Conservation (phyloP, 1,140 invertebrate genomes). For the Bemisia tabaci region DNA sequence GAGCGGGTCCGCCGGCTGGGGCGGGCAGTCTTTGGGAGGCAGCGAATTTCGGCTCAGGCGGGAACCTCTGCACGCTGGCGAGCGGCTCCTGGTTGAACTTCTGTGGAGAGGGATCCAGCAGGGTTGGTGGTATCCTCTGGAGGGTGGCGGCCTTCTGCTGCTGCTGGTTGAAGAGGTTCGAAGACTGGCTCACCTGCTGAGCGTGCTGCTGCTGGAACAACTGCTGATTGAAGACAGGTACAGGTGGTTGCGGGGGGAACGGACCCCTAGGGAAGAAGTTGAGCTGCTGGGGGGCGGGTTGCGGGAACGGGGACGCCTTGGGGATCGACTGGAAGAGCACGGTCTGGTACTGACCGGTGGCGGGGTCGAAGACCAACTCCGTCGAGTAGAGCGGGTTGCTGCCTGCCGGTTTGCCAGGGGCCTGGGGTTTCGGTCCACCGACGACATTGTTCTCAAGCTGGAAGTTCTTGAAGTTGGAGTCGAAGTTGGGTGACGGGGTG, state of each 20-base stretch:
- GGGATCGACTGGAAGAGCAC: constrained; percentile 61
- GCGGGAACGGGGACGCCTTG: constrained; percentile 28
- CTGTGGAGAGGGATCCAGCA: constrained; percentile 16
- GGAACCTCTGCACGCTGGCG: constrained; percentile 10
- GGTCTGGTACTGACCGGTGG: constrained; percentile 64
- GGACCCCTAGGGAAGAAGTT: constrained; percentile 14
- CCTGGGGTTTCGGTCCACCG: constrained; percentile 9
- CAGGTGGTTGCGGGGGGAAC: constrained; percentile 6
- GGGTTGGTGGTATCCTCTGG: constrained; percentile 8
- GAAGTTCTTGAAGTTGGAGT: constrained; percentile 59
- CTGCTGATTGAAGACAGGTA: constrained; percentile 38
- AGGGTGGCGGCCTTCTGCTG: constrained; percentile 32
- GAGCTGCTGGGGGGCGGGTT: constrained; percentile 24
- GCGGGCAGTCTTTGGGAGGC: constrained; percentile 8
- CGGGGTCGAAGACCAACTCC: constrained; percentile 58
- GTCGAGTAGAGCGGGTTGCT: constrained; percentile 49
- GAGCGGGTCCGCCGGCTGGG: neutral
- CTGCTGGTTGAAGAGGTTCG: constrained; percentile 56
- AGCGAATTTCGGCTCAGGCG: constrained; percentile 7
- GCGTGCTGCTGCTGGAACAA: constrained; percentile 53
- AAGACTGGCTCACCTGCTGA: constrained; percentile 46
- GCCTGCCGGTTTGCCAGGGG: constrained; percentile 28
- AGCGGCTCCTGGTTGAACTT: constrained; percentile 13
- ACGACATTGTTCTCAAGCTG: constrained; percentile 52
- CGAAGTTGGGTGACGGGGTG: constrained; percentile 42